These are phyloP conservation scores for Actinia tenebrosa DNA, from an alignment of 64 coral and sea anemone genomes.

Conservation along the genomic window DNA sequence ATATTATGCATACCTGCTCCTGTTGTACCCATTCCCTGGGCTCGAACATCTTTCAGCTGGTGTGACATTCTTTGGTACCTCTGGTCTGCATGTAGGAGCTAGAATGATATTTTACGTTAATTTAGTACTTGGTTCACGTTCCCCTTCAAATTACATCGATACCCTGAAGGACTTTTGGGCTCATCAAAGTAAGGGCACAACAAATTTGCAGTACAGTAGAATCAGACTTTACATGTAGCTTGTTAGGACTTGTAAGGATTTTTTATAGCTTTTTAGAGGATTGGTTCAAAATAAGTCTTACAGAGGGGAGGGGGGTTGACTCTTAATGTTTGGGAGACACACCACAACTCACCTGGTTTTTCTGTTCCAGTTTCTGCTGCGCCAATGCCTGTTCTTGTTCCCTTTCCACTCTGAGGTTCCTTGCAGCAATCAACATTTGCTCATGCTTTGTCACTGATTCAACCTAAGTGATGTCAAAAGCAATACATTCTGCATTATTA, in stretches of 20 bases:
- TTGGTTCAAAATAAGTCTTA: too few species aligned
- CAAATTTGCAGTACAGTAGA: too few species aligned
- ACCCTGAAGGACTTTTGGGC: too few species aligned
- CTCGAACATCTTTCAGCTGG: conserved; percentile 79
- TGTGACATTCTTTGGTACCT: conserved; percentile 82
- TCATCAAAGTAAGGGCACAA: too few species aligned
- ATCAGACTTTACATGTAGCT: too few species aligned
- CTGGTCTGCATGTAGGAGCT: conserved; percentile 93
- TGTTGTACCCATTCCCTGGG: conserved; percentile 92
- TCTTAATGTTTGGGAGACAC: too few species aligned
- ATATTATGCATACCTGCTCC: conserved; percentile 57
- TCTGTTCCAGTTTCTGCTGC: conserved; percentile 94
- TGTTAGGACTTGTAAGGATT: too few species aligned
- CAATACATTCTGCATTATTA: background rate
- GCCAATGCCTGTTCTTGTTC: conserved; percentile 73
- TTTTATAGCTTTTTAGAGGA: too few species aligned
- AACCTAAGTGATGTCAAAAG: conserved; percentile 36
- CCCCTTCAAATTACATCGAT: too few species aligned
- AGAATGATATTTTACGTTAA: background rate
- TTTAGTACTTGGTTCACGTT: too few species aligned
- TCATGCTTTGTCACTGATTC: conserved; percentile 88
- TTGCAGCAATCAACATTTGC: conserved; percentile 87
- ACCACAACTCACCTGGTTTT: conserved; percentile 62
- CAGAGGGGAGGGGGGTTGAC: too few species aligned
- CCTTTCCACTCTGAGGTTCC: conserved; percentile 86